A percentile compares a stretch with the other conserved stretches of the same genome.
These are phyloP conservation scores for Aratinga solstitialis DNA, from an alignment of 2,797 vertebrate species.

Conservation along the genomic window DNA sequence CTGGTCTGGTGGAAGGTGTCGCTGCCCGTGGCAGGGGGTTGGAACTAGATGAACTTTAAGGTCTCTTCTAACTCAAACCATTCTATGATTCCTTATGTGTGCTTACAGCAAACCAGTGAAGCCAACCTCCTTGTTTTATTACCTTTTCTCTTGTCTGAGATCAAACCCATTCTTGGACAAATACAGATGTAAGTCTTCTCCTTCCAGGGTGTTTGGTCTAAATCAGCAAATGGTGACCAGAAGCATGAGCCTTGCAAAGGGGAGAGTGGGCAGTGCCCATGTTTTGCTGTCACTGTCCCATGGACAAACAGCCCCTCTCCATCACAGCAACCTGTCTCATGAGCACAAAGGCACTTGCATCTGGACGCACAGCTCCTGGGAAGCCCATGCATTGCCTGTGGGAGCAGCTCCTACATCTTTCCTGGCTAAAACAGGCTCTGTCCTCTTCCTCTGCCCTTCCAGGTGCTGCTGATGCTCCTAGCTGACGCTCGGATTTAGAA, in stretches of 20 bases:
- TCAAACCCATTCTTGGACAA: background rate
- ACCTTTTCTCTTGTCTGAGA: background rate
- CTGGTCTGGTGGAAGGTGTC: background rate
- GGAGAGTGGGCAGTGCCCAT: background rate
- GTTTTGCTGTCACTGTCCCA: background rate
- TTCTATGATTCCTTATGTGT: background rate
- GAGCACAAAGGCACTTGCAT: no score
- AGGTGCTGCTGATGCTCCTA: no score
- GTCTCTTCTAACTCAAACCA: no score
- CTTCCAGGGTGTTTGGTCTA: no score
- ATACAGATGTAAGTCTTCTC: background rate
- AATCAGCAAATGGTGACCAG: no score
- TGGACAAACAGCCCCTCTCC: background rate
- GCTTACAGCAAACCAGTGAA: no score
- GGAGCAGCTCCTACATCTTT: background rate
- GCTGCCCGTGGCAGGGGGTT: background rate
- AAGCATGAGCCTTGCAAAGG: no score
- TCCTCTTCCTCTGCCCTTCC: background rate
- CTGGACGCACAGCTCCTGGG: no score
- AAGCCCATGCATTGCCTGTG: fast-evolving
- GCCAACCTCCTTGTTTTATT: no score
- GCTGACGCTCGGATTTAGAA: no score
- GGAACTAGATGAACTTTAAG: no score
- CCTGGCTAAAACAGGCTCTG: background rate
- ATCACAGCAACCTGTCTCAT: no score